Evolutionary conservation across 2,797 vertebrate genomes (phyloP), one percentile per base, ranked within the genome.

Genomic region (Tauraco hartlaubi): DNA sequence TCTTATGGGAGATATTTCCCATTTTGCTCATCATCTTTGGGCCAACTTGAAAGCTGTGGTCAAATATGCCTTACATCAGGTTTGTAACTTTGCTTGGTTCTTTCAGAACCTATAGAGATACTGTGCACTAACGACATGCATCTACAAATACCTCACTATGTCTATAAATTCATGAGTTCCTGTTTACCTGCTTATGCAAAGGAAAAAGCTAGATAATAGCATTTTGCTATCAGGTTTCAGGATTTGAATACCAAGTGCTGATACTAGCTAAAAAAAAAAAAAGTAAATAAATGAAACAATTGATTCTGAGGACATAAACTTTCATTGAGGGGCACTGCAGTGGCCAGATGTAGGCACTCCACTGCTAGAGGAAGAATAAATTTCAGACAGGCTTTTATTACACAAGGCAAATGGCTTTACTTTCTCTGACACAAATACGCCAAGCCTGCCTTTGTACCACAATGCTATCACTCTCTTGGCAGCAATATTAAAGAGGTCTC

Each of bases 371-470:
- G 83, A 97, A 95, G 94, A 90, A 83, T 95, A 87, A 95, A 87
- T 90, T 96, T 93, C 77, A 92, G 97, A 95, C 49, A 85, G 56
- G 37, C 48, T 96, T 96, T 97, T 94, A 92, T 96, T 96, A 92
- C 62, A 85, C 29, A 37, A 95, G 85, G 94, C 63, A 93, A 92
- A 96, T 5, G 51, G 87, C 78, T 85, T 87, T 81, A 46, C 62
- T 87, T 93, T 90, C 55, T 79, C 68, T 64, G 94, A 89, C 69
- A 63, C 58, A 88, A 63, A 55, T 67, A 88, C 1, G 9, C 88
- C 85, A 97, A 89, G 75, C 86, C 90, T 54, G 85, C 81, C 93
- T 95, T 88, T 94, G 94, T 85, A 93, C 93, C 94, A 84, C 85
- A 92, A 87, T 63, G 43, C 51, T 94, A 82, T 92, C 89, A 23